These are phyloP conservation scores for Gymnocephalus cernua DNA, from an alignment of 2,113 vertebrate species.

Conservation along the genomic window DNA sequence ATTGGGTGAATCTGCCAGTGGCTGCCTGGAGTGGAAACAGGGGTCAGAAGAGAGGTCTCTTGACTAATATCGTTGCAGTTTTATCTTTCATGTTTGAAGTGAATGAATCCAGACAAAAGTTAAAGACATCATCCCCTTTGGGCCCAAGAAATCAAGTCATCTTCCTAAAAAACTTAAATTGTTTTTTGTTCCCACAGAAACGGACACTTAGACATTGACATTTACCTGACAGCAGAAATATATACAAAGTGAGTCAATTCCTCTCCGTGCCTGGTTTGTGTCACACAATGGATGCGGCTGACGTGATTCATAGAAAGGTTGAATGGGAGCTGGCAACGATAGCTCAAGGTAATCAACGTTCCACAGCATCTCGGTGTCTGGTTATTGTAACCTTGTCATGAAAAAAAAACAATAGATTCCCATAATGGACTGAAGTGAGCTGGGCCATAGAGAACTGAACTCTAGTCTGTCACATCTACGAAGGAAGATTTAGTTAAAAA, in stretches of 20 bases:
- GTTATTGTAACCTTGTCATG: constrained; percentile 61
- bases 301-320: constrained; percentile 45
- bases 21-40: constrained; percentile 35
- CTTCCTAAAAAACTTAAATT: background rate
- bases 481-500: background rate
- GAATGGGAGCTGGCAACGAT: constrained; percentile 50
- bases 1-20: constrained; percentile 44
- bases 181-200: background rate
- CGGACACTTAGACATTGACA: constrained; percentile 32
- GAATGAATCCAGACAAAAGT: constrained; percentile 8
- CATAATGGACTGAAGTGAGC: constrained; percentile 32
- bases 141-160: background rate
- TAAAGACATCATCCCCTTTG: constrained; percentile 1
- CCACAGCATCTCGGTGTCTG: constrained; percentile 43
- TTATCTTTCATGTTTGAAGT: constrained; percentile 1
- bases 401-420: constrained; percentile 59
- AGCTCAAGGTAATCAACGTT: constrained; percentile 58
- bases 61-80: background rate
- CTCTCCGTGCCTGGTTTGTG: constrained; percentile 53
- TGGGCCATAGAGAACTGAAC: constrained; percentile 10
- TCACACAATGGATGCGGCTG: constrained; percentile 43
- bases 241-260: constrained; percentile 44
- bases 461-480: constrained; percentile 1
- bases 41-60: constrained; percentile 22
- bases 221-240: constrained; percentile 44